Evolutionary conservation across 2,888 invertebrate genomes (phyloP).

Genomic region (Poecilus cupreus): DNA sequence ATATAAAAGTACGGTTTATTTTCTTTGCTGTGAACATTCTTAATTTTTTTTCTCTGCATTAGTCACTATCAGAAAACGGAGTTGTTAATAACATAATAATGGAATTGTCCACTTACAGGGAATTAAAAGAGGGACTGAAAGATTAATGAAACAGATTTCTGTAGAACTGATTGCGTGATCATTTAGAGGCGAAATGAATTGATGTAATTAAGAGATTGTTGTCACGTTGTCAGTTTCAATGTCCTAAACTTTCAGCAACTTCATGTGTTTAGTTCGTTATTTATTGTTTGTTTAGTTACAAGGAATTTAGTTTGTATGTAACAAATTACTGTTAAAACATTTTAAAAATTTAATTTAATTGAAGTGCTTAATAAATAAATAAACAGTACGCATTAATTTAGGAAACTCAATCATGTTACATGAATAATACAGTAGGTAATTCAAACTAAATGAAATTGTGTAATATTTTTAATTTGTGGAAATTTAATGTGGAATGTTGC

Average conservation of each 20-base stretch:
- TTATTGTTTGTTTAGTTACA: background rate
- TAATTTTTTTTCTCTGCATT: background rate
- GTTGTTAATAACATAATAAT: background rate
- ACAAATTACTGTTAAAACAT: background rate
- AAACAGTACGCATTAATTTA: background rate
- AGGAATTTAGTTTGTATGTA: background rate
- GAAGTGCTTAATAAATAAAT: background rate
- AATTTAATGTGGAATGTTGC: too few species aligned
- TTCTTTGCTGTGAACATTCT: too few species aligned
- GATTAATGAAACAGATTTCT: background rate
- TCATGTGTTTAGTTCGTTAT: background rate
- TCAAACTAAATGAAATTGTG: background rate
- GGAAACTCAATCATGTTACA: slow-evolving; percentile 23
- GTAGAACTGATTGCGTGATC: slow-evolving; percentile 15
- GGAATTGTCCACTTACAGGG: background rate
- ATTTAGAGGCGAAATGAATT: background rate
- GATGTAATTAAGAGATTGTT: background rate
- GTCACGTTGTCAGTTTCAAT: slow-evolving; percentile 1
- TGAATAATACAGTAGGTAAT: background rate
- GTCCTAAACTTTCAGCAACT: slow-evolving; percentile 8
- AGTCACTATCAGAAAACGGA: background rate
- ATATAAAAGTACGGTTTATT: too few species aligned
- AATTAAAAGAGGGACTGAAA: background rate
- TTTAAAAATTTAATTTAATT: background rate
- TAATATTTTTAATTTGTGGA: background rate